Base-by-base conservation (phyloP, 2,888 invertebrate species). In the Microctonus brassicae region DNA sequence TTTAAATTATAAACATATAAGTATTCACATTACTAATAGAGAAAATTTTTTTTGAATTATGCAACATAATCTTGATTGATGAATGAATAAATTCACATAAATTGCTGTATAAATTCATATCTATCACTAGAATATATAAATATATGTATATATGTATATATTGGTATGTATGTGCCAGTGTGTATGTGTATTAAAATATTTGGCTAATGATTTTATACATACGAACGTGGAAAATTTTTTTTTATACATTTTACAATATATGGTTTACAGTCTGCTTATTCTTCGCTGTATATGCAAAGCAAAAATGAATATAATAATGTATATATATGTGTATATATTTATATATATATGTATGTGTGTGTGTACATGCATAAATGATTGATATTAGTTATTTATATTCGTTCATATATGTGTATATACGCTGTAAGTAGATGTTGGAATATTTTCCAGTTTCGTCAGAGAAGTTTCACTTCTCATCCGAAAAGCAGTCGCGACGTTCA, bases 371-470 rank as follows among this genome's bases (percentile, higher is more conserved):
- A 77, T 78, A 77, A 79, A 77, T 80, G 79, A 81, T 79, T 80
- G 81, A 80, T 80, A 81, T 83, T 79, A 82, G 82, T 80, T 82
- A 80, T 78, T 76, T 80, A 78, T 77, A 77, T 29, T 5, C 29
- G 7, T 80, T 80, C 82, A 71, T 79, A 80, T 82, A 81, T 78
- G 75, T 58, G 34, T 42, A 42, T 53, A 61, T 61, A 60, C 60
- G 60, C 29, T 64, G 58, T 62, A 47, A 47, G 47, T 47, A 20
- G 69, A 61, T 53, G 61, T 62, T 52, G 53, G 58, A 47, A 47
- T 80, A 79, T 77, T 78, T 77, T 76, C 67, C 76, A 62, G 68
- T 63, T 62, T 62, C 55, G 53, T 62, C 55, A 62, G 68, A 10
- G 26, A 62, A 62, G 55, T 63, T 62, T 69, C 62, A 62, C 69